Conservation (phyloP, 2,888 invertebrate genomes). For the Oligia latruncula region DNA sequence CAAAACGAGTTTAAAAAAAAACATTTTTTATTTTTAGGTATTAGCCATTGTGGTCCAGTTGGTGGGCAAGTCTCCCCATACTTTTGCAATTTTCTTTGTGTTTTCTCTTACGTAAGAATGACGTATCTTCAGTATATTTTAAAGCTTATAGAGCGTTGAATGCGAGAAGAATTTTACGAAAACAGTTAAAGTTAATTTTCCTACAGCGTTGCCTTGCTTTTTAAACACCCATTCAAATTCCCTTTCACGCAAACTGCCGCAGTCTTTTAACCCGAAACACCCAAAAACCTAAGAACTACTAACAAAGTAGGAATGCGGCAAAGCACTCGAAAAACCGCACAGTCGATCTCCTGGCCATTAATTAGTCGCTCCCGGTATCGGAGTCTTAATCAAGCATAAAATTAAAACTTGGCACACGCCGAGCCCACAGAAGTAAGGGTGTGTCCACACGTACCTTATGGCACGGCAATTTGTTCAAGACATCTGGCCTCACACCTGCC, state of each 20-base stretch:
- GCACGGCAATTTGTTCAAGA: conserved; percentile 89
- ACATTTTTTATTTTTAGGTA: no score
- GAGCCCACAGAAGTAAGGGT: conserved; percentile 85
- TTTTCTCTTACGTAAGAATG: neutral
- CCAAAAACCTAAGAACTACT: conserved; percentile 59
- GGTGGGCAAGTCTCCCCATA: no score
- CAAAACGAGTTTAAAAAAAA: no score
- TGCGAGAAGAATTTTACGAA: neutral
- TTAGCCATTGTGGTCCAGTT: no score
- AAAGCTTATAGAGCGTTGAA: neutral
- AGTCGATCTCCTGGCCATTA: conserved; percentile 86
- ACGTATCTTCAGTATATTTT: neutral
- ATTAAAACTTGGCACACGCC: conserved; percentile 90
- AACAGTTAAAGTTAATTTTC: neutral
- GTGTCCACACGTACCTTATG: conserved; percentile 88
- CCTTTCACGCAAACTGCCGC: neutral
- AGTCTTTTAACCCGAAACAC: conserved; percentile 29
- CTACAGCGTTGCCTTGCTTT: neutral
- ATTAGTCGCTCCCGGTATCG: conserved; percentile 84
- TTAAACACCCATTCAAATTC: neutral
- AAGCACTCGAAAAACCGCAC: conserved; percentile 72
- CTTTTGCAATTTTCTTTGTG: neutral
- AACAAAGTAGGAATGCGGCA: conserved; percentile 69
- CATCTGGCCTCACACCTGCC: conserved; percentile 90
- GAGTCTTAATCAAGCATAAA: conserved; percentile 89